Percentiles rank a stretch among this genome's conserved stretches.
Conservation (phyloP, 2,888 invertebrate genomes). For the Thymelicus sylvestris region DNA sequence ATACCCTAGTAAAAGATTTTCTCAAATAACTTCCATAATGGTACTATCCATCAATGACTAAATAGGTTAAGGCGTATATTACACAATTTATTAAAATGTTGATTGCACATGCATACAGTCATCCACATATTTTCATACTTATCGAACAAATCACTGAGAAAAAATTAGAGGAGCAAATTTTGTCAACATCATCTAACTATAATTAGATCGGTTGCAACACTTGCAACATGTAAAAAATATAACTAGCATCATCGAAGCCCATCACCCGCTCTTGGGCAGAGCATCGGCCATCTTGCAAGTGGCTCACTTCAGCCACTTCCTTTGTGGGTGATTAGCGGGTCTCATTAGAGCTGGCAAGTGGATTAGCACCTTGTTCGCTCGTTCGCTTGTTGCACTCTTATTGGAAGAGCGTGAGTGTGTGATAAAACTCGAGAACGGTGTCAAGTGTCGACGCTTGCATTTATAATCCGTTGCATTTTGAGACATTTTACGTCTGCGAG, state of each 20-base stretch:
- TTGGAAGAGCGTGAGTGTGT: constrained; percentile 49
- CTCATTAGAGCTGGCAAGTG: constrained; percentile 56
- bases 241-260: constrained; percentile 19
- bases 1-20: no score
- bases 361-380: constrained; percentile 58
- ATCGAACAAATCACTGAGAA: no score
- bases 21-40: no score
- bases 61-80: no score
- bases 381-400: constrained; percentile 53
- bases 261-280: constrained; percentile 13
- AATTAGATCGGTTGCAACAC: not conserved
- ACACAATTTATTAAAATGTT: no score
- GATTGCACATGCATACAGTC: no score
- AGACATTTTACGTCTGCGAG: not conserved
- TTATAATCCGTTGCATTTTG: constrained; percentile 21
- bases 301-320: constrained; percentile 52
- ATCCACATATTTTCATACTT: no score
- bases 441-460: constrained; percentile 38
- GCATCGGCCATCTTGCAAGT: constrained; percentile 31
- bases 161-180: no score
- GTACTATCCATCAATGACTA: no score
- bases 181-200: not conserved
- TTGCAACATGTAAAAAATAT: not conserved
- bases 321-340: constrained; percentile 64
- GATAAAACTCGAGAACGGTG: constrained; percentile 40